Evolutionary conservation across 2,888 invertebrate species (phyloP).

Genomic region (Orthonychiurus folsomi): DNA sequence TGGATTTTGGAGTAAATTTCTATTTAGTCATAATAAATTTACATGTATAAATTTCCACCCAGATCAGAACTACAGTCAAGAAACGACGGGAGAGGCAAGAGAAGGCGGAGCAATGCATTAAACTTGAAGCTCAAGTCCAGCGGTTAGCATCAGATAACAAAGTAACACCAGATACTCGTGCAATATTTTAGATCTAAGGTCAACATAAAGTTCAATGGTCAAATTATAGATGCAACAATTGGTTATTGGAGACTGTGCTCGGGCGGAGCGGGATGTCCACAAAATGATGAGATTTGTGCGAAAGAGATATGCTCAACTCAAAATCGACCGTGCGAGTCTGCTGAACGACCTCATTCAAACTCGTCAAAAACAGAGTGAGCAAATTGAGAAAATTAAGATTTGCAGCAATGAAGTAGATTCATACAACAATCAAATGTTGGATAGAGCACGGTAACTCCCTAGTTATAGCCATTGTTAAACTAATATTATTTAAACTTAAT

Average conservation of each 20-base stretch:
- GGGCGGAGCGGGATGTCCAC: constrained; percentile 28
- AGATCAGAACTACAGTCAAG: constrained; percentile 31
- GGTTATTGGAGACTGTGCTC: constrained; percentile 27
- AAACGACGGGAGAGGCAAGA: constrained; percentile 35
- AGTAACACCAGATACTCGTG: too few species aligned
- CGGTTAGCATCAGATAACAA: constrained; percentile 26
- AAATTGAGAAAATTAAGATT: constrained; percentile 20
- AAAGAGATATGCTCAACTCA: constrained; percentile 23
- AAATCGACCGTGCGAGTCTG: constrained; percentile 30
- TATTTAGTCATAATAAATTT: background rate
- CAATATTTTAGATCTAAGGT: background rate
- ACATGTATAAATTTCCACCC: constrained; percentile 6
- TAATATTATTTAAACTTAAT: background rate
- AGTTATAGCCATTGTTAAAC: too few species aligned
- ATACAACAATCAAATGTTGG: constrained; percentile 18
- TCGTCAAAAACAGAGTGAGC: constrained; percentile 21
- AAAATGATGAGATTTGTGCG: constrained; percentile 20
- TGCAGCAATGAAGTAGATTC: constrained; percentile 23
- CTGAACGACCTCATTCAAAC: constrained; percentile 28
- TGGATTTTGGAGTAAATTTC: background rate
- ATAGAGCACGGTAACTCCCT: constrained; percentile 10
- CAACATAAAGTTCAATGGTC: background rate
- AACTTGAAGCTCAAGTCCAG: constrained; percentile 32
- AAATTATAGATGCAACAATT: constrained; percentile 28
- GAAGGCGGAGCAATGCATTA: constrained; percentile 37